Percentiles rank a stretch among this genome's conserved stretches.
Evolutionary conservation across 2,888 invertebrate species (phyloP).

Genomic region (Harpagoxenus sublaevis): DNA sequence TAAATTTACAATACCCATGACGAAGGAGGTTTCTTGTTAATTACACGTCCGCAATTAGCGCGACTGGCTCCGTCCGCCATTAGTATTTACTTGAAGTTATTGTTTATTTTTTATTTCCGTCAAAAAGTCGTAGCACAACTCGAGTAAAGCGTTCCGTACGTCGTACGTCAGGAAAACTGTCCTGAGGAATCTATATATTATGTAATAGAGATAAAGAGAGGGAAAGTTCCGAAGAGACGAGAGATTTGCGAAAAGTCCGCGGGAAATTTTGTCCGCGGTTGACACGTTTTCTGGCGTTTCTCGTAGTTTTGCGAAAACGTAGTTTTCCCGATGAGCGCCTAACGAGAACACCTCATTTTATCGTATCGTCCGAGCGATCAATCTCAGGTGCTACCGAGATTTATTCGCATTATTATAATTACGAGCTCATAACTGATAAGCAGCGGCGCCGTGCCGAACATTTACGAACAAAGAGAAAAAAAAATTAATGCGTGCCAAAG

Average conservation of each 20-base stretch:
- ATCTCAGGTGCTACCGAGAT: slow-evolving; percentile 72
- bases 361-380: slow-evolving; percentile 66
- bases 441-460: slow-evolving; percentile 70
- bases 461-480: slow-evolving; percentile 38
- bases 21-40: slow-evolving; percentile 46
- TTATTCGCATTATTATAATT: slow-evolving; percentile 73
- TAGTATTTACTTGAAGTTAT: slow-evolving; percentile 33
- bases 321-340: slow-evolving; percentile 44
- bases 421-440: slow-evolving; percentile 71
- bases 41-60: slow-evolving; percentile 49
- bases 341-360: slow-evolving; percentile 61
- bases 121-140: slow-evolving; percentile 30
- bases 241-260: not conserved
- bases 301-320: slow-evolving; percentile 18
- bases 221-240: not conserved
- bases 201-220: not conserved
- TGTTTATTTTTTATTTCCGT: slow-evolving; percentile 34
- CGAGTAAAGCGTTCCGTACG: slow-evolving; percentile 26
- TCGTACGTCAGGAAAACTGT: slow-evolving; percentile 22
- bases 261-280: not conserved
- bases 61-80: slow-evolving; percentile 55
- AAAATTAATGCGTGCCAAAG: slow-evolving; percentile 72
- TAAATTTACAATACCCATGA: not conserved
- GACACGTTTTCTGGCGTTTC: slow-evolving; percentile 20
- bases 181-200: not conserved